Evolutionary conservation across 1,140 invertebrate genomes (phyloP).

Genomic region (Chrysopa pallens): DNA sequence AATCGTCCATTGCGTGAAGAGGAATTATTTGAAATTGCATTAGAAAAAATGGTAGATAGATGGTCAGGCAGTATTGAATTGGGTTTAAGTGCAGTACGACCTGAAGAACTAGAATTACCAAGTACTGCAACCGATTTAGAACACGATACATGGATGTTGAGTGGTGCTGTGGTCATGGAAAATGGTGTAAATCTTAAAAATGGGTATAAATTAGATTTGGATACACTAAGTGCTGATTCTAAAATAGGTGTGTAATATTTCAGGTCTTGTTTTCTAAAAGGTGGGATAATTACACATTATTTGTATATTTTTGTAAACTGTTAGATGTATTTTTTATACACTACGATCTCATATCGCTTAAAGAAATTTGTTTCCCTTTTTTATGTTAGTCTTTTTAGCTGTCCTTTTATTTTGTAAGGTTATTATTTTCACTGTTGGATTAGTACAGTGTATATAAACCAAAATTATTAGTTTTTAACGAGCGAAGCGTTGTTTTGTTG

Average conservation of each 20-base stretch:
- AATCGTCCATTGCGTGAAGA: slow-evolving; percentile 72
- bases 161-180: slow-evolving; percentile 63
- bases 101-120: slow-evolving; percentile 72
- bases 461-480: too few species aligned
- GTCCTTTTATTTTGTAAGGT: too few species aligned
- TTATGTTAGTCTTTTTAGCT: too few species aligned
- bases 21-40: slow-evolving; percentile 81
- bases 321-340: too few species aligned
- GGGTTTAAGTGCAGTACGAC: slow-evolving; percentile 69
- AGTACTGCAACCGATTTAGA: slow-evolving; percentile 83
- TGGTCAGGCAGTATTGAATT: slow-evolving; percentile 82
- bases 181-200: slow-evolving; percentile 67
- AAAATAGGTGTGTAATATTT: slow-evolving; percentile 37
- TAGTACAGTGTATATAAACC: too few species aligned
- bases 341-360: too few species aligned
- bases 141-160: slow-evolving; percentile 84
- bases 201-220: slow-evolving; percentile 69
- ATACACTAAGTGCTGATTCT: slow-evolving; percentile 53
- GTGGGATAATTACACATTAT: too few species aligned
- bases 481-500: too few species aligned
- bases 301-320: too few species aligned
- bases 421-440: too few species aligned
- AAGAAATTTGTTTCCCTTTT: too few species aligned
- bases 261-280: not conserved
- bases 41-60: slow-evolving; percentile 81